A percentile compares a stretch with the other conserved stretches of the same genome.
Evolutionary conservation across 2,113 vertebrate species (phyloP).

Genomic region (Polypterus bichir): DNA sequence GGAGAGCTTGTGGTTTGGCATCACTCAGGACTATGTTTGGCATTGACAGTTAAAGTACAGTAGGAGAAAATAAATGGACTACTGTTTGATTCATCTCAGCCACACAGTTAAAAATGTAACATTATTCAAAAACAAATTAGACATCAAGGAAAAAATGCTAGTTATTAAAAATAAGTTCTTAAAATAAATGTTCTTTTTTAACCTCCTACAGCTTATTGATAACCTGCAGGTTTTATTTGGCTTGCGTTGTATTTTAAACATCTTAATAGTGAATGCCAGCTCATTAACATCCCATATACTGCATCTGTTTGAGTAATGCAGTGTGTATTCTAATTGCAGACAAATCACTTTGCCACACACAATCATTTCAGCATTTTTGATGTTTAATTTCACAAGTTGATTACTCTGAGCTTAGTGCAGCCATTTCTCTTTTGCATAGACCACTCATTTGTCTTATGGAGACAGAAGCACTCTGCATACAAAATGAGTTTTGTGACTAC

Average conservation of each 20-base stretch:
- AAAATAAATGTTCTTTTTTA: conserved; percentile 27
- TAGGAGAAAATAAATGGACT: no score
- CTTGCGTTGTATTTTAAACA: conserved; percentile 28
- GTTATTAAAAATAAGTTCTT: no score
- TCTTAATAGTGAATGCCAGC: conserved; percentile 24
- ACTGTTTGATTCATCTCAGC: no score
- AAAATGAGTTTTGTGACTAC: conserved; percentile 50
- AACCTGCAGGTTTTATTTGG: conserved; percentile 37
- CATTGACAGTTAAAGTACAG: no score
- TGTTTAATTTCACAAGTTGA: conserved; percentile 64
- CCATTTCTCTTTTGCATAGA: conserved; percentile 45
- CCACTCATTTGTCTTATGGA: conserved; percentile 46
- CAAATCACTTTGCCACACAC: conserved; percentile 62
- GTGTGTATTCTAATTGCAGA: conserved; percentile 53
- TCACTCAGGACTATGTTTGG: no score
- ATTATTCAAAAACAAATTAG: no score
- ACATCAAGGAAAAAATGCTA: no score
- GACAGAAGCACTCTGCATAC: conserved; percentile 37
- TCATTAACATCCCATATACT: conserved; percentile 21
- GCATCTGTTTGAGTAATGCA: conserved; percentile 40
- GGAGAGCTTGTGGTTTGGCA: no score
- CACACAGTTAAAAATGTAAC: no score
- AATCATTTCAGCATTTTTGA: conserved; percentile 55
- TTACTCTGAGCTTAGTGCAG: conserved; percentile 47
- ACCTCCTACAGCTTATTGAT: conserved; percentile 36